Percentiles rank a stretch among this genome's conserved stretches.
Conservation (phyloP, 2,888 invertebrate species). For the Leistus spinibarbis region DNA sequence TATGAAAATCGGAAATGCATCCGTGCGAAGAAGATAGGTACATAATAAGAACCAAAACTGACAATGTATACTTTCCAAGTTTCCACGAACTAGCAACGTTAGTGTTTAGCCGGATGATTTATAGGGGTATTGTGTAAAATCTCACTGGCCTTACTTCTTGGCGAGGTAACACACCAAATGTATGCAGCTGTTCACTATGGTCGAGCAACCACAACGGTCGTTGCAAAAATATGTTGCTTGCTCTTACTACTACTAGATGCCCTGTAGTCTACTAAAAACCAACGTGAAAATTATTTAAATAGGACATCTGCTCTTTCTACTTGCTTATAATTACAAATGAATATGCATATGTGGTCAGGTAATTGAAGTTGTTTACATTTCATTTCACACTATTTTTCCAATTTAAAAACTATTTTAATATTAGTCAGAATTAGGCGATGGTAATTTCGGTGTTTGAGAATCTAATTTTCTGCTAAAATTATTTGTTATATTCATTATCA, state of each 20-base stretch:
- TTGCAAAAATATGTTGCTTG: neutral
- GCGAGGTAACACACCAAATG: neutral
- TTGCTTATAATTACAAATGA: slow-evolving; percentile 2
- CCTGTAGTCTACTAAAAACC: neutral
- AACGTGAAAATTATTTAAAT: neutral
- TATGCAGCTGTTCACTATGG: neutral
- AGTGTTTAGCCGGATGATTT: neutral
- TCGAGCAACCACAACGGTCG: neutral
- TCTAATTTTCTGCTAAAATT: neutral
- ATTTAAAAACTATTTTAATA: neutral
- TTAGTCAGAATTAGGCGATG: neutral
- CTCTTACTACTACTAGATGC: too few species aligned
- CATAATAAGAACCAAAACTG: neutral
- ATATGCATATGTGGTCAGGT: neutral
- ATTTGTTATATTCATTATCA: too few species aligned
- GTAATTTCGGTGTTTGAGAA: neutral
- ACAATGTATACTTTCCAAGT: neutral
- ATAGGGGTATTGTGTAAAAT: neutral
- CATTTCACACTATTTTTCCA: neutral
- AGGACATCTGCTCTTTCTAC: neutral
- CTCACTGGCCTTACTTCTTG: neutral
- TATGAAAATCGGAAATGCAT: neutral
- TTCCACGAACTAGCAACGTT: neutral
- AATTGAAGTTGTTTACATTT: slow-evolving; percentile 1
- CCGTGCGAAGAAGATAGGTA: neutral